Percentiles rank a stretch among this genome's conserved stretches.
These are phyloP conservation scores for Nicator chloris DNA, from an alignment of 2,113 vertebrate species.

Conservation along the genomic window DNA sequence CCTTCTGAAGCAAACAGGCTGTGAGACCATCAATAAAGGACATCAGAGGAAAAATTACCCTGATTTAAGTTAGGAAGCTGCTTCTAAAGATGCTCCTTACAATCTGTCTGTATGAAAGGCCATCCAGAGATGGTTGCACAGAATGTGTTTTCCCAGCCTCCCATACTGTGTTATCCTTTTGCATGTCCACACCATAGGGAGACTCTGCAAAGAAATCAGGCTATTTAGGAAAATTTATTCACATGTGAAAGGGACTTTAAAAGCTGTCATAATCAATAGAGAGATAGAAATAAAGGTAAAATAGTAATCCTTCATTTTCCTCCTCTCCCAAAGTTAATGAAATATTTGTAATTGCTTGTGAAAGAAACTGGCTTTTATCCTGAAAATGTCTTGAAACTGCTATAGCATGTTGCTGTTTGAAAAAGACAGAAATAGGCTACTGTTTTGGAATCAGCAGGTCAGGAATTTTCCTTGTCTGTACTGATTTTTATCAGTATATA, in stretches of 20 bases:
- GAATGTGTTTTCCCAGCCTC: not conserved
- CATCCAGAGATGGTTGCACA: not conserved
- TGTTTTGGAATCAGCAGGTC: not conserved
- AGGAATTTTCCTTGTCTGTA: not conserved
- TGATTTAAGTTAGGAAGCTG: not conserved
- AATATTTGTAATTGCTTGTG: not conserved
- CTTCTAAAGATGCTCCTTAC: not conserved
- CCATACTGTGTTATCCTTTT: not conserved
- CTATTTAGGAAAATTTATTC: not conserved
- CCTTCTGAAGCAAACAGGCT: not conserved
- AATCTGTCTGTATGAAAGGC: not conserved
- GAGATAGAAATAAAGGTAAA: not conserved
- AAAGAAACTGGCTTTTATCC: not conserved
- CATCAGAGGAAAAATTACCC: not conserved
- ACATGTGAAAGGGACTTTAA: not conserved
- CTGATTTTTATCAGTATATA: not conserved
- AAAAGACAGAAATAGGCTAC: not conserved
- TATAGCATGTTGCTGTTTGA: not conserved
- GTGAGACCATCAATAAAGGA: not conserved
- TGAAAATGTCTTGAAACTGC: not conserved
- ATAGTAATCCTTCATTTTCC: not conserved
- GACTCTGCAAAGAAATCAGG: not conserved
- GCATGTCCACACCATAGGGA: not conserved
- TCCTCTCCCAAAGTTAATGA: not conserved
- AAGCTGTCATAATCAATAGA: not conserved